phyloP scores from a whole-genome alignment of 2,113 vertebrate genomes.

The Benthochromis sp. region DNA sequence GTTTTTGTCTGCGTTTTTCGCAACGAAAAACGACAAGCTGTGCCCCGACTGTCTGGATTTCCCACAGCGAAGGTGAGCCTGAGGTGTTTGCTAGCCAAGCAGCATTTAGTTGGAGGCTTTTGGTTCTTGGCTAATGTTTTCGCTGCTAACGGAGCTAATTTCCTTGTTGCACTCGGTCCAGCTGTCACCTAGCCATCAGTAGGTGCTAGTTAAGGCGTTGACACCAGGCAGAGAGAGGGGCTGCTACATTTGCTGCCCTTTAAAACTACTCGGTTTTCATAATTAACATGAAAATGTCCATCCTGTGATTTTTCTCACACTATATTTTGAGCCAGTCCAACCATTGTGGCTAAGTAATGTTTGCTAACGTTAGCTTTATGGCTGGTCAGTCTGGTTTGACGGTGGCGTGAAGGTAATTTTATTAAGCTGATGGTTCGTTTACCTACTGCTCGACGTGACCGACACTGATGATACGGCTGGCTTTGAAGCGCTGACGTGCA shows the following conservation, averaged over 20 bases:
- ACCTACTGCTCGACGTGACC: constrained; percentile 15
- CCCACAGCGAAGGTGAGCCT: constrained; percentile 41
- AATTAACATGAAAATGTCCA: background rate
- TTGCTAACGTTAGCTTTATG: constrained; percentile 35
- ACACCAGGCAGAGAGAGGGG: background rate
- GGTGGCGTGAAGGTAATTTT: background rate
- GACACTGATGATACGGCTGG: background rate
- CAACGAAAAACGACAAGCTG: background rate
- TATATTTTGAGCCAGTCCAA: background rate
- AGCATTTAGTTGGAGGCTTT: background rate
- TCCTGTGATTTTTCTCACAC: background rate
- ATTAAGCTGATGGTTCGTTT: constrained; percentile 2
- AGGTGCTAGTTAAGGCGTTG: constrained; percentile 4
- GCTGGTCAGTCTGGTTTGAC: background rate
- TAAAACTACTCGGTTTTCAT: background rate
- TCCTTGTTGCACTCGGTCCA: constrained; percentile 54
- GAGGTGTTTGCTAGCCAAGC: constrained; percentile 10
- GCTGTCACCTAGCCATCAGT: constrained; percentile 43
- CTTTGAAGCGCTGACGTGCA: constrained; percentile 1
- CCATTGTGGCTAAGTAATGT: background rate
- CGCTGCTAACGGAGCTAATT: constrained; percentile 60
- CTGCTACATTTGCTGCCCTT: background rate
- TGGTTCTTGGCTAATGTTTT: constrained; percentile 29
- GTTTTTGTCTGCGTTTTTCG: background rate
- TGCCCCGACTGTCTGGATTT: background rate